Evolutionary conservation across 2,113 vertebrate genomes (phyloP), one percentile per base, ranked within the genome.

Genomic region (Lophotis ruficrista): DNA sequence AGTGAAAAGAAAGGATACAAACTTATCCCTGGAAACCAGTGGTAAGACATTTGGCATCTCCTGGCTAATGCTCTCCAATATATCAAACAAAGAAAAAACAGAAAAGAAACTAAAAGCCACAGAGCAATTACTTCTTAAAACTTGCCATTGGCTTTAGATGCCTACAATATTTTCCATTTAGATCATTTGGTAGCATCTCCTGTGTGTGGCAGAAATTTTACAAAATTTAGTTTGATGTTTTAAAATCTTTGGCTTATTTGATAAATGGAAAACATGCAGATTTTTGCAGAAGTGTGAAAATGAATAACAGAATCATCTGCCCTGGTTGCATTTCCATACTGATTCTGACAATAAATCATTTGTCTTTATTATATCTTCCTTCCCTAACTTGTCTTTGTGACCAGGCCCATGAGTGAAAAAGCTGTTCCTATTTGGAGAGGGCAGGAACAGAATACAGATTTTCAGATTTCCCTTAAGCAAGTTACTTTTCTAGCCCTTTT

Each of bases 201-300:
- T 45, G 16, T 69, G 24, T 54, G 88, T 70, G 31, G 24, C 31
- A 85, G 47, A 30, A 73, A 58, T 24, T 60, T 78, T 22, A 47
- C 23, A 47, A 71, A 78, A 30, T 6, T 18, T 57, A 62, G 24
- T 62, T 83, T 79, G 48, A 14, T 64, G 4, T 69, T 91, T 85
- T 79, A 50, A 90, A 90, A 80, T 69, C 54, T 77, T 68, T 20
- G 17, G 47, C 30, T 65, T 76, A 56, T 86, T 83, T 80, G 60
- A 14, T 58, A 83, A 77, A 31, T 6, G 16, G 47, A 88, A 83
- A 77, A 38, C 25, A 43, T n/a, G 1, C 25, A 43, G 41, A 47
- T 33, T 83, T 88, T 80, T 86, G 15, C 20, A 77, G 54, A 83
- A 80, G 23, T 66, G 51, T 90, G 66, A 95, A 95, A 91, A 93